Conservation (phyloP, 2,113 vertebrate species). For the Atherinomorus stipes region DNA sequence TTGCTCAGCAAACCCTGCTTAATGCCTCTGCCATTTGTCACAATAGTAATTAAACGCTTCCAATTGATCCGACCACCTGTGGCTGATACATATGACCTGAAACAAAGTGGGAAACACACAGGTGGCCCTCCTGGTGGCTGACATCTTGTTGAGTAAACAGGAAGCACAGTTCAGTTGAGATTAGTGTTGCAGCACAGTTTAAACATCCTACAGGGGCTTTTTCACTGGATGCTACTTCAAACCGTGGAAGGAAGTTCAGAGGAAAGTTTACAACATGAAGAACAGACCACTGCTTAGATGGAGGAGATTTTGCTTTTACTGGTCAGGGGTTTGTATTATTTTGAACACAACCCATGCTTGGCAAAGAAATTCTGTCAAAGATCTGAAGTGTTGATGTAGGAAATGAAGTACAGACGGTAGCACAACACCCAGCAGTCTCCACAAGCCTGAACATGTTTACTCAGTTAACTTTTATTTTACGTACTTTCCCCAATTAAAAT, state of each 20-base stretch:
- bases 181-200: not conserved
- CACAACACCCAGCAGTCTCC: too few relatives aligned
- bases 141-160: slow-evolving; percentile 30
- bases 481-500: too few relatives aligned
- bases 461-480: too few relatives aligned
- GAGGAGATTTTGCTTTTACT: not conserved
- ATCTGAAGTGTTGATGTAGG: too few relatives aligned
- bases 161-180: slow-evolving; percentile 8
- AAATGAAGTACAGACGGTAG: too few relatives aligned
- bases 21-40: slow-evolving; percentile 65
- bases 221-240: too few relatives aligned
- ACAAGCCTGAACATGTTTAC: too few relatives aligned
- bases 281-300: not conserved
- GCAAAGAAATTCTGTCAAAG: too few relatives aligned
- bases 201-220: not conserved
- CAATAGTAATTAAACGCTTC: slow-evolving; percentile 69
- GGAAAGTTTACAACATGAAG: too few relatives aligned
- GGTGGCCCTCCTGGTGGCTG: slow-evolving; percentile 19
- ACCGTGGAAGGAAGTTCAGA: too few relatives aligned
- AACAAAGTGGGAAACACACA: slow-evolving; percentile 37
- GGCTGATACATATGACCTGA: slow-evolving; percentile 45
- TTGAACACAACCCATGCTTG: too few relatives aligned
- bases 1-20: slow-evolving; percentile 57
- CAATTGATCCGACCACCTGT: slow-evolving; percentile 63
- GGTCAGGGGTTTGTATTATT: too few relatives aligned